Evolutionary conservation across 2,113 vertebrate species (phyloP), one percentile per base, ranked within the genome.

Genomic region (Channa maculata): DNA sequence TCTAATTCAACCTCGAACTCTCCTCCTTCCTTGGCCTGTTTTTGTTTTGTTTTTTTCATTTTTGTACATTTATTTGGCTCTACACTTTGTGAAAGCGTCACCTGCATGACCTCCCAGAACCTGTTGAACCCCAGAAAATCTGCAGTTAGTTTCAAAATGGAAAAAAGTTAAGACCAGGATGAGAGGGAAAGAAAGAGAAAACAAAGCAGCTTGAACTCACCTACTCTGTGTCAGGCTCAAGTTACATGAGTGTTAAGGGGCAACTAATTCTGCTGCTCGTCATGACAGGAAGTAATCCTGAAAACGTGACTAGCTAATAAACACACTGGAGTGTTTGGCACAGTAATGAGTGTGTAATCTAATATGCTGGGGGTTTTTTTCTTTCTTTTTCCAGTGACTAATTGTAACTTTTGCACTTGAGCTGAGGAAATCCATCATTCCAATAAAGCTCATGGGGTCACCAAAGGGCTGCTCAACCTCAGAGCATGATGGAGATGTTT

Each of bases 251-350:
- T 84, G 60, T 77, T 77, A 67, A 53, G 69, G 66, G 54, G 11
- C 66, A 70, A 15, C 68, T 50, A 43, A 67, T 64, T 71, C 70
- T 69, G 68, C 59, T 64, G 79, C 60, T 86, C 70, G 33, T 67
- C 72, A 79, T 81, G 86, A 80, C 80, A 83, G 82, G 86, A 54
- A 65, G 37, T 44, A 78, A 86, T 85, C 84, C 36, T 24, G 62
- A 83, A 85, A 82, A 90, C 58, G 41, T 81, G 77, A 86, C 67
- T 36, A 0, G 5, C 61, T 71, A 41, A 74, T 44, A 71, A 81
- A 80, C 76, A 78, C 15, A 6, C 34, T 4, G 34, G 12, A 64
- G 69, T 39, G 48, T 71, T 68, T 70, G 75, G 12, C 63, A 44
- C 77, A n/a, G 36, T 41, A 59, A 70, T 68, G 39, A 71, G 75